phyloP scores from a whole-genome alignment of 2,888 invertebrate genomes.

The Elysia crispata region DNA sequence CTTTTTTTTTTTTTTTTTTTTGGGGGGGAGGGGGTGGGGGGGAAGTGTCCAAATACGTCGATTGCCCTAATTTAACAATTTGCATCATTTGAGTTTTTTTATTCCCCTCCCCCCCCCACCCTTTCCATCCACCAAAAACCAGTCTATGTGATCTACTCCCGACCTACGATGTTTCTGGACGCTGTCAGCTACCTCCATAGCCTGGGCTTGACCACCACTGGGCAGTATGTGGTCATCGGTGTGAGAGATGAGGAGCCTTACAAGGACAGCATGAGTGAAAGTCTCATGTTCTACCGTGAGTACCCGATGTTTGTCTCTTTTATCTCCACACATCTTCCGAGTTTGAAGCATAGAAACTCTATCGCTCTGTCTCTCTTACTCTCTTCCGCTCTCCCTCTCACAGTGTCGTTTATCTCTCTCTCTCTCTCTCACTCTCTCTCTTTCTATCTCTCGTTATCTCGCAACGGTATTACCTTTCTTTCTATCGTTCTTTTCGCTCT shows the following conservation, averaged over 20 bases:
- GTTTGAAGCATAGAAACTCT: too few species aligned
- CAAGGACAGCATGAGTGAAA: constrained; percentile 52
- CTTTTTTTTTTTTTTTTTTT: too few species aligned
- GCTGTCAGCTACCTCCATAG: constrained; percentile 88
- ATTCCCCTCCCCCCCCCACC: neutral
- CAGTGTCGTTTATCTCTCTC: too few species aligned
- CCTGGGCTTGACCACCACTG: constrained; percentile 85
- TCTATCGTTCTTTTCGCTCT: neutral
- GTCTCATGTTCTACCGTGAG: constrained; percentile 60
- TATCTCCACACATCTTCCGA: too few species aligned
- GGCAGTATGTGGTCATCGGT: constrained; percentile 93
- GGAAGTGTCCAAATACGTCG: too few species aligned
- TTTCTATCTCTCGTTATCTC: neutral
- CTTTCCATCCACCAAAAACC: too few species aligned
- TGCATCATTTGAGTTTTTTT: too few species aligned
- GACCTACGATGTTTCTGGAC: constrained; percentile 92
- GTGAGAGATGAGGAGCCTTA: constrained; percentile 84
- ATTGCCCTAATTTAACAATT: too few species aligned
- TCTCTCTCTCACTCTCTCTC: constrained; percentile 16
- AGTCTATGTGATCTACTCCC: constrained; percentile 94
- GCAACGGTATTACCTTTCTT: neutral
- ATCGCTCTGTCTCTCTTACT: too few species aligned
- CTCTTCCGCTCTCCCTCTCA: too few species aligned
- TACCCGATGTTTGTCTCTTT: too few species aligned
- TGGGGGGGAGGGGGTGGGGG: too few species aligned